Base-by-base conservation (phyloP, 2,797 vertebrate genomes). In the Poecilia velifera region DNA sequence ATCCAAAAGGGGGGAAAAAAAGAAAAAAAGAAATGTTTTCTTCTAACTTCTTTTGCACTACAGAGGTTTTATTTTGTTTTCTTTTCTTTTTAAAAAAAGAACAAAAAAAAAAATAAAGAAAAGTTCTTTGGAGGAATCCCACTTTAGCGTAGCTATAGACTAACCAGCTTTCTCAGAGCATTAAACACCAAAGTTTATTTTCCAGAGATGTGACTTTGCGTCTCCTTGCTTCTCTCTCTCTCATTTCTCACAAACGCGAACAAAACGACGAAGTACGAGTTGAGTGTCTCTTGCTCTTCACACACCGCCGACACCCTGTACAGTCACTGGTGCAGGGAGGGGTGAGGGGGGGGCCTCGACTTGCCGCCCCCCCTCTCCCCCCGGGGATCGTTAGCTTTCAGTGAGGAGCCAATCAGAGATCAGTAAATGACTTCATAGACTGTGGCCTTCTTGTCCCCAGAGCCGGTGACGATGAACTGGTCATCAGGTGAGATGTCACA, bases 341-440 rank as follows among this genome's bases (percentile, higher is more conserved):
- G 41, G 80, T 34, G 80, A 88, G 41, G 8, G 41, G 80, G 83
- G 81, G 81, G 82, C 82, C 83, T 47, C 1, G 53, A 87, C 87
- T 79, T 84, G 43, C 31, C 31, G 49, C 85, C 87, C 68, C 91
- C 7, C 1, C 6, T 31, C 0, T 6, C 39, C 41, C 41, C 41
- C 41, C 84, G 87, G 78, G 77, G 80, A 75, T 83, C 74, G 81
- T 84, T 82, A 76, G 80, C 76, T 83, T 71, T 75, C 72, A 79
- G 59, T 39, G 62, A 73, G 47, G 51, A 81, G 88, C 88, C 89
- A 83, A 84, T 89, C 83, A 82, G 83, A 73, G 85, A 81, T 96
- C 96, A 98, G 94, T 97, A 98, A 86, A 96, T 97, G 89, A 98
- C 95, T 93, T 98, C 97, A 0, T 98, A 98, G 59, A 98, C 97